These are phyloP conservation scores for Polydrusus tereticollis DNA, from an alignment of 2,888 invertebrate species.

Conservation along the genomic window DNA sequence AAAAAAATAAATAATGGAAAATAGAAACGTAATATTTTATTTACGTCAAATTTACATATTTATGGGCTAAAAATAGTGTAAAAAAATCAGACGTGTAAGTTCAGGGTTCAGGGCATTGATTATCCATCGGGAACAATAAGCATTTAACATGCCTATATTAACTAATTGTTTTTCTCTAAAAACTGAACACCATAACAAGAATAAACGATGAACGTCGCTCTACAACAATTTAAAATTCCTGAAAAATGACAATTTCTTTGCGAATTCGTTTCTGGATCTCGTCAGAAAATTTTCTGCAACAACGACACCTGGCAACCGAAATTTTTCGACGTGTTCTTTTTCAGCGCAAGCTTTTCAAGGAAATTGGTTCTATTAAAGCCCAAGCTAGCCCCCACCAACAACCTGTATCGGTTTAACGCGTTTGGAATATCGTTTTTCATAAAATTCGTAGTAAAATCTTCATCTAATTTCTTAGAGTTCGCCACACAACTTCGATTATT, in stretches of 20 bases:
- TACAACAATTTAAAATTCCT: conserved; percentile 5
- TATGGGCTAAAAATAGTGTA: background rate
- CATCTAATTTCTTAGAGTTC: background rate
- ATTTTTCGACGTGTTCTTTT: conserved; percentile 33
- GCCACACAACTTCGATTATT: background rate
- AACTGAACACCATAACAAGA: too few relatives aligned
- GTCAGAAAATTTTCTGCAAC: background rate
- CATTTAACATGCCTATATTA: too few relatives aligned
- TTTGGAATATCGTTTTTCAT: background rate
- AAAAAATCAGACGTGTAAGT: too few relatives aligned
- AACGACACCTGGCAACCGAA: conserved; percentile 24
- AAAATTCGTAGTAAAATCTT: background rate
- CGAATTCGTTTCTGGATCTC: conserved; percentile 5
- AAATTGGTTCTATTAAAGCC: conserved; percentile 5
- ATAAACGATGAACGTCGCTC: too few relatives aligned
- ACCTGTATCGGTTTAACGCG: conserved; percentile 5
- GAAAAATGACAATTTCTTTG: conserved; percentile 22
- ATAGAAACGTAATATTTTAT: background rate
- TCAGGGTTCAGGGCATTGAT: too few relatives aligned
- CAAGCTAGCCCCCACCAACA: background rate
- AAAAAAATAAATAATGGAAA: too few relatives aligned
- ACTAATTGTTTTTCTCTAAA: too few relatives aligned
- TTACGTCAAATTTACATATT: background rate
- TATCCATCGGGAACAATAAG: too few relatives aligned
- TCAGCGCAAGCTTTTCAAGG: conserved; percentile 20